Percentiles rank a stretch among this genome's conserved stretches.
phyloP scores from a whole-genome alignment of 2,797 vertebrate species.

The Pogoniulus pusillus region DNA sequence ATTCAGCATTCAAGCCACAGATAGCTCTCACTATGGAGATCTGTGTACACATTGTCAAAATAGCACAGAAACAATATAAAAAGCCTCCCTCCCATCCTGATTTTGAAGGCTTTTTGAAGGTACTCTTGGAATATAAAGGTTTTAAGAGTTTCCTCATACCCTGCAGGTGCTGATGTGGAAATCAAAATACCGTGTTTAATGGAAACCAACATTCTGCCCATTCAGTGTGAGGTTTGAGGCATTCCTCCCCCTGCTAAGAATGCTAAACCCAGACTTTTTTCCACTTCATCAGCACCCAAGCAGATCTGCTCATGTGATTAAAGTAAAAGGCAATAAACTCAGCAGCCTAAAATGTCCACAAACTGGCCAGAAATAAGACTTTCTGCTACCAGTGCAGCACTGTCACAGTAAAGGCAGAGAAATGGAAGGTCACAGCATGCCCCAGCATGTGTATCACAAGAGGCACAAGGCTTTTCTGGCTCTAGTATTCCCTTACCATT shows the following conservation, averaged over 20 bases:
- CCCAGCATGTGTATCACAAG: rapidly evolving
- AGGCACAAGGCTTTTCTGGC: neutral
- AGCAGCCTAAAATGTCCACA: neutral
- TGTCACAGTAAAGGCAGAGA: neutral
- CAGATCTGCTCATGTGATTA: neutral
- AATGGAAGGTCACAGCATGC: neutral
- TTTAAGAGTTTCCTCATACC: constrained; percentile 51
- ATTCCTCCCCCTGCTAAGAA: neutral
- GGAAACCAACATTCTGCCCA: neutral
- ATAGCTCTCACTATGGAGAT: constrained; percentile 73
- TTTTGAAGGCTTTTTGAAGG: constrained; percentile 50
- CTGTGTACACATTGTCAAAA: constrained; percentile 69
- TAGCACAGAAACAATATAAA: constrained; percentile 51
- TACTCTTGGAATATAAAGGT: constrained; percentile 38
- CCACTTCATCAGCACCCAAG: constrained; percentile 12
- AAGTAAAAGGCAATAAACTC: neutral
- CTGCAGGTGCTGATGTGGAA: constrained; percentile 39
- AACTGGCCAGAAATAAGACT: neutral
- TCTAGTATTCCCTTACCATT: neutral
- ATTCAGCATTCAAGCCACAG: constrained; percentile 54
- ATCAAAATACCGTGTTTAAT: neutral
- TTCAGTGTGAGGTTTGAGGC: neutral
- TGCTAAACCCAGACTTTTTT: constrained; percentile 21
- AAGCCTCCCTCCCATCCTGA: neutral
- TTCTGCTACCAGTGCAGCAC: neutral